phyloP scores from a whole-genome alignment of 2,113 vertebrate species.

The Piprites chloris region DNA sequence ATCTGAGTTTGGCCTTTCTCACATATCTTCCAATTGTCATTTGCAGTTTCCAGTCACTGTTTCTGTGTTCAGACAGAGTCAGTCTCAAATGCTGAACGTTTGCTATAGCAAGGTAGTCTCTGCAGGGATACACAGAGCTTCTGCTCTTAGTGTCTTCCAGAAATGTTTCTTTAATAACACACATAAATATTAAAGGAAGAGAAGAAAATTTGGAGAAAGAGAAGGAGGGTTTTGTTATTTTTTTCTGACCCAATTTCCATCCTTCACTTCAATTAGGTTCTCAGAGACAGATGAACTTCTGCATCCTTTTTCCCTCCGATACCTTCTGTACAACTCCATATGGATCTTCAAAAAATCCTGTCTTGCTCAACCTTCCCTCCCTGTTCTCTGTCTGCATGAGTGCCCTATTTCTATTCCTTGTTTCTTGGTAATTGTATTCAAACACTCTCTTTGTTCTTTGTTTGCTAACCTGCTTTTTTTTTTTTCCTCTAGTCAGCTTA shows the following conservation, averaged over 20 bases:
- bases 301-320: constrained; percentile 8
- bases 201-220: constrained; percentile 30
- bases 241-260: constrained; percentile 60
- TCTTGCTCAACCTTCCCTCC: constrained; percentile 42
- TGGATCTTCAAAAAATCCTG: constrained; percentile 49
- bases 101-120: background rate
- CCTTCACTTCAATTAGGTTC: constrained; percentile 58
- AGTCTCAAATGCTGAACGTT: background rate
- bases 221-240: constrained; percentile 47
- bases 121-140: constrained; percentile 20
- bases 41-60: background rate
- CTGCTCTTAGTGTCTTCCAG: constrained; percentile 41
- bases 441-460: constrained; percentile 69
- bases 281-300: constrained; percentile 25
- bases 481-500: constrained; percentile 63
- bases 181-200: constrained; percentile 62
- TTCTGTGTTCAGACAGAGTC: background rate
- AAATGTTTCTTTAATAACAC: constrained; percentile 67
- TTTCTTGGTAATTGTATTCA: constrained; percentile 71
- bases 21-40: background rate
- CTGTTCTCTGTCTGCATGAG: constrained; percentile 20
- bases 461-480: constrained; percentile 65
- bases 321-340: constrained; percentile 46
- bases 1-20: background rate
- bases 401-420: constrained; percentile 66